phyloP scores from a whole-genome alignment of 2,797 vertebrate genomes.

The Chelonia mydas region DNA sequence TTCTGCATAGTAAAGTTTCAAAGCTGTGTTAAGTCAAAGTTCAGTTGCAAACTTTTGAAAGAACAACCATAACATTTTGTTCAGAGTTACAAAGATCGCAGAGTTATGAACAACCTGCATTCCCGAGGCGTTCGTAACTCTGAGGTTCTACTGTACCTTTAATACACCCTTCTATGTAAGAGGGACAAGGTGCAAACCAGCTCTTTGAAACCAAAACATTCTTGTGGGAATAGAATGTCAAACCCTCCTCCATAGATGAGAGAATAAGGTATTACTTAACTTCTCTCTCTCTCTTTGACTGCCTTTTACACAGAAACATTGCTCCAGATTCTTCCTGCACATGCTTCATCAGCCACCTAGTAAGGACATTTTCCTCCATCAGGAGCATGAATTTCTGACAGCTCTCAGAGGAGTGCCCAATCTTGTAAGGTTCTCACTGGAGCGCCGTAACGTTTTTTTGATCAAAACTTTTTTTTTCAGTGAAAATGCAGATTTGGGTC shows the following conservation, averaged over 20 bases:
- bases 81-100: too few relatives aligned
- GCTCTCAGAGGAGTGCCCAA: fast-evolving
- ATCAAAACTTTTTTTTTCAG: too few relatives aligned
- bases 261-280: background rate
- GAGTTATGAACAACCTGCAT: too few relatives aligned
- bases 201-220: background rate
- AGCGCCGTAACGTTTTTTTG: too few relatives aligned
- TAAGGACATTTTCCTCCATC: background rate
- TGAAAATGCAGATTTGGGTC: background rate
- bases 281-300: background rate
- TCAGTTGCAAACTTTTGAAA: too few relatives aligned
- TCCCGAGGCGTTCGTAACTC: too few relatives aligned
- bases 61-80: too few relatives aligned
- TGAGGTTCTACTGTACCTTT: background rate
- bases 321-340: background rate
- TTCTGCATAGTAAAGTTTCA: too few relatives aligned
- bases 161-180: background rate
- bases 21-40: too few relatives aligned
- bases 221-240: background rate
- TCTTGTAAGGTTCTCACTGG: background rate
- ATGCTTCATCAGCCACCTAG: background rate
- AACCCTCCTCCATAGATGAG: background rate
- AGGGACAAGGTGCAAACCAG: background rate
- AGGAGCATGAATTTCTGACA: background rate
- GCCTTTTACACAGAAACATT: background rate